Percentiles rank a stretch among this genome's conserved stretches.
phyloP scores from a whole-genome alignment of 2,888 invertebrate species.

The Maniola hyperantus region DNA sequence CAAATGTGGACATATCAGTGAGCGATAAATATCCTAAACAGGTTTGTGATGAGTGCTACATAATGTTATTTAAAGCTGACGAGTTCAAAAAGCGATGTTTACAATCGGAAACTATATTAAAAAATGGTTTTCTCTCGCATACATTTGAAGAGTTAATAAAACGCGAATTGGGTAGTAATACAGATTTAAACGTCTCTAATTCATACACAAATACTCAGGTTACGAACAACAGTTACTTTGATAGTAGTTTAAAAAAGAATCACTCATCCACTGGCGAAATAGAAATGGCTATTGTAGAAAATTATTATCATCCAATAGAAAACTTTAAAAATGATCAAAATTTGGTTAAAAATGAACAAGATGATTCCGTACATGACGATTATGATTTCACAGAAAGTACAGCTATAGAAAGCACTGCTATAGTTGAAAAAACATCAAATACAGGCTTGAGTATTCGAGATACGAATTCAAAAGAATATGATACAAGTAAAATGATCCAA shows the following conservation, averaged over 20 bases:
- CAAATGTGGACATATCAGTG: slow-evolving; percentile 56
- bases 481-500: neutral
- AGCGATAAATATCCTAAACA: slow-evolving; percentile 63
- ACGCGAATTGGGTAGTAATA: slow-evolving; percentile 23
- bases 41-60: slow-evolving; percentile 64
- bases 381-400: slow-evolving; percentile 21
- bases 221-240: slow-evolving; percentile 12
- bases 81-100: slow-evolving; percentile 66
- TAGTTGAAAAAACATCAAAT: neutral
- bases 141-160: slow-evolving; percentile 35
- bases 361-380: slow-evolving; percentile 31
- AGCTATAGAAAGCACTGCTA: slow-evolving; percentile 6
- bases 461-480: slow-evolving; percentile 26
- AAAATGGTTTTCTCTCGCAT: slow-evolving; percentile 45
- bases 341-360: slow-evolving; percentile 37
- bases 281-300: slow-evolving; percentile 20
- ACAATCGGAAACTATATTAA: slow-evolving; percentile 58
- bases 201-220: neutral
- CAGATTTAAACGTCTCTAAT: neutral
- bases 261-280: slow-evolving; percentile 3
- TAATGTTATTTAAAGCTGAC: slow-evolving; percentile 56
- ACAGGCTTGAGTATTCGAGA: slow-evolving; percentile 19
- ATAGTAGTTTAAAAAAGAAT: slow-evolving; percentile 8
- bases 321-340: neutral
- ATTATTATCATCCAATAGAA: slow-evolving; percentile 13